Evolutionary conservation across 2,888 invertebrate species (phyloP).

Genomic region (Athalia circularis): DNA sequence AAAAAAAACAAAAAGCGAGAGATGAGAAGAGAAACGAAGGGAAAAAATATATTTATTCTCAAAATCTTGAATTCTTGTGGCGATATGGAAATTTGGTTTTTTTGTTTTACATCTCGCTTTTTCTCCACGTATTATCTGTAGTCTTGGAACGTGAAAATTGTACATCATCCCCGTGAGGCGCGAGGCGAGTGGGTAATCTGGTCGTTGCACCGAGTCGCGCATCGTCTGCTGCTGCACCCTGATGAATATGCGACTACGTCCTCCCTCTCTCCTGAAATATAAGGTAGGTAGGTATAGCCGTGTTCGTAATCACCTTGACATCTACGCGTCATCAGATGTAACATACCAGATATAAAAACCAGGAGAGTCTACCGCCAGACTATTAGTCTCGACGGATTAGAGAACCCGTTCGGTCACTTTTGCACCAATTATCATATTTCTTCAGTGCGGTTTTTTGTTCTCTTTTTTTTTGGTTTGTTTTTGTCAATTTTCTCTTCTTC

Average conservation of each 20-base stretch:
- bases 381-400: slow-evolving; percentile 60
- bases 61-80: too few relatives aligned
- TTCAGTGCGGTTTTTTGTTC: not conserved
- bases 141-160: not conserved
- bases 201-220: not conserved
- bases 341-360: slow-evolving; percentile 62
- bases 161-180: not conserved
- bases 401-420: slow-evolving; percentile 54
- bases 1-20: too few relatives aligned
- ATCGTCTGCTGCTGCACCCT: not conserved
- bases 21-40: too few relatives aligned
- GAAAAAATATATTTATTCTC: too few relatives aligned
- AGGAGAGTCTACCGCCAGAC: slow-evolving; percentile 54
- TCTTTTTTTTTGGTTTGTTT: not conserved
- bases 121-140: too few relatives aligned
- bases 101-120: too few relatives aligned
- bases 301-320: slow-evolving; percentile 46
- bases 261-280: not conserved
- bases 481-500: too few relatives aligned
- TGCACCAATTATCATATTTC: not conserved
- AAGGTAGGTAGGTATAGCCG: not conserved
- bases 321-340: slow-evolving; percentile 48
- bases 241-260: not conserved
- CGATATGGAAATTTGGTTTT: too few relatives aligned
- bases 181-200: not conserved